Conservation (phyloP, 1,140 invertebrate species). For the Olivierus martensii region DNA sequence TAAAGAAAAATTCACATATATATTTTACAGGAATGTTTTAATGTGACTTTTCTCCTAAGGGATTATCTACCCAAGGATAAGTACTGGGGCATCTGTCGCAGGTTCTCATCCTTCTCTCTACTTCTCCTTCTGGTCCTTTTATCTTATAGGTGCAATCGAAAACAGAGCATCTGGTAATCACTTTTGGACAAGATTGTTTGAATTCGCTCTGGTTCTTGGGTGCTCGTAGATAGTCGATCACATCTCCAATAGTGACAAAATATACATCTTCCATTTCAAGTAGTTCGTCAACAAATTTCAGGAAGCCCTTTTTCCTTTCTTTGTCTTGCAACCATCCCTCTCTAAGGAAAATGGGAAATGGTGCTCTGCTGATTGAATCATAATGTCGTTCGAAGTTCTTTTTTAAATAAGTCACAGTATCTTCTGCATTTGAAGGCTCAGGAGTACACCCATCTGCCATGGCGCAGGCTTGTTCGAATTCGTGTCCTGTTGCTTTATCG, state of each 20-base stretch:
- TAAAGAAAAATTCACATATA: no score
- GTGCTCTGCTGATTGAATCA: constrained; percentile 72
- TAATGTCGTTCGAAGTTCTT: constrained; percentile 89
- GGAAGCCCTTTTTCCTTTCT: constrained; percentile 83
- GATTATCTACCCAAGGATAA: constrained; percentile 82
- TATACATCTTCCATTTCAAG: constrained; percentile 78
- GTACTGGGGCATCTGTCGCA: constrained; percentile 82
- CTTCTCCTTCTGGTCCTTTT: neutral
- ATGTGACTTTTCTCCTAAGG: constrained; percentile 10
- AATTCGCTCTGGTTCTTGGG: constrained; percentile 7
- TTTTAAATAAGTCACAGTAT: constrained; percentile 80
- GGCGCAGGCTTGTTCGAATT: constrained; percentile 75
- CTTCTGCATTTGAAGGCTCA: constrained; percentile 69
- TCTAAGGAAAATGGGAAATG: constrained; percentile 85
- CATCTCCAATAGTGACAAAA: constrained; percentile 78
- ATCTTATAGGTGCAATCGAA: neutral
- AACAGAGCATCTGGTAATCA: neutral
- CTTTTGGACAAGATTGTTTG: neutral
- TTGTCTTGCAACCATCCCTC: constrained; percentile 88
- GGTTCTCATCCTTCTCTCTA: constrained; percentile 49
- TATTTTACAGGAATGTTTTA: no score
- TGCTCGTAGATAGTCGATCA: constrained; percentile 12
- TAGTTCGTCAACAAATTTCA: constrained; percentile 76
- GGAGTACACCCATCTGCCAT: constrained; percentile 86
- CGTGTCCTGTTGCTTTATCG: constrained; percentile 41